These are phyloP conservation scores for Tinamus major DNA, from an alignment of 2,797 vertebrate genomes.

Conservation along the genomic window DNA sequence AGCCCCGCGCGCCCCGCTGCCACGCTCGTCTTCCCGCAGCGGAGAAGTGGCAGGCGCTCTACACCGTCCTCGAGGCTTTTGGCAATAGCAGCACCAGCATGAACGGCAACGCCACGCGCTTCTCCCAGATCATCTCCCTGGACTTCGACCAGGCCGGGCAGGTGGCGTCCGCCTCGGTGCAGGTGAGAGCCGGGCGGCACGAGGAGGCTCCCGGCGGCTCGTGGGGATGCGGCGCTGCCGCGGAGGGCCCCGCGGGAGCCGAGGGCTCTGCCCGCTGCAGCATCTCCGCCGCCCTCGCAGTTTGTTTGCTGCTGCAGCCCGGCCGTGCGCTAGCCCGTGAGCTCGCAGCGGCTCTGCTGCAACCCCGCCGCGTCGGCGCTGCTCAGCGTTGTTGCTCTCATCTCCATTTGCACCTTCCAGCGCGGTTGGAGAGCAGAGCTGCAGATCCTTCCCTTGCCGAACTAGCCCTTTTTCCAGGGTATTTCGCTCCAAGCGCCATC, in stretches of 20 bases:
- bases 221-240: neutral
- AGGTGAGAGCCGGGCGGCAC: conserved; percentile 82
- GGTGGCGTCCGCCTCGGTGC: conserved; percentile 95
- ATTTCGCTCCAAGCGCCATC: rapidly evolving
- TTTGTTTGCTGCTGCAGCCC: too few relatives aligned
- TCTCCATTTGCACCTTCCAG: neutral
- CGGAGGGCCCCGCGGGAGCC: neutral
- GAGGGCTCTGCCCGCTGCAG: neutral
- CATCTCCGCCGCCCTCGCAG: neutral
- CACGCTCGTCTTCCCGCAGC: conserved; percentile 77
- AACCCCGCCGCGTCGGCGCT: rapidly evolving
- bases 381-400: rapidly evolving
- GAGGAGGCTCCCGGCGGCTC: neutral
- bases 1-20: conserved; percentile 2
- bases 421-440: neutral
- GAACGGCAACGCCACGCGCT: conserved; percentile 93
- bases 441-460: neutral
- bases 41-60: conserved; percentile 98
- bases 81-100: conserved; percentile 92
- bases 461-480: neutral
- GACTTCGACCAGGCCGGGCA: conserved; percentile 98
- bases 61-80: conserved; percentile 95
- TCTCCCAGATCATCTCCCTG: conserved; percentile 95
- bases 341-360: neutral
- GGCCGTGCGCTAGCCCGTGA: too few relatives aligned